phyloP scores from a whole-genome alignment of 2,888 invertebrate genomes.

The Andricus quercusramuli region DNA sequence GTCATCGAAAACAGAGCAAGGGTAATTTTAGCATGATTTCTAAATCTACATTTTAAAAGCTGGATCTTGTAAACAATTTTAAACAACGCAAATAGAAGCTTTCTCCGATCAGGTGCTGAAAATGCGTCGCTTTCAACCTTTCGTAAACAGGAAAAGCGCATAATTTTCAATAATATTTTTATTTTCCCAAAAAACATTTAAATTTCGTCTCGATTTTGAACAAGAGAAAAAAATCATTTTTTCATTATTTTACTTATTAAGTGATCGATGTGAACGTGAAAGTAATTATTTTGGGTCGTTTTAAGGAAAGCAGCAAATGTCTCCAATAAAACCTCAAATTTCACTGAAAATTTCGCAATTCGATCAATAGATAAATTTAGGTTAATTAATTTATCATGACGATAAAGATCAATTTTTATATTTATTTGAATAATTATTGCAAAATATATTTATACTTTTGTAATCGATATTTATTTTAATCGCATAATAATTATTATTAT shows the following conservation, averaged over 20 bases:
- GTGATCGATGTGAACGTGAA: neutral
- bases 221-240: neutral
- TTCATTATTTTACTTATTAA: neutral
- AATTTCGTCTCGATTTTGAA: neutral
- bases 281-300: constrained; percentile 24
- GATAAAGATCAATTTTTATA: neutral
- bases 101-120: constrained; percentile 9
- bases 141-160: constrained; percentile 34
- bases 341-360: neutral
- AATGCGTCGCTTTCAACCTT: constrained; percentile 10
- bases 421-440: neutral
- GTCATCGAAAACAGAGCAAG: neutral
- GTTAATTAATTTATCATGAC: neutral
- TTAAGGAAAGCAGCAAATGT: neutral
- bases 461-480: neutral
- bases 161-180: constrained; percentile 23
- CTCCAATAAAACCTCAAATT: neutral
- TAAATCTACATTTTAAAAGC: neutral
- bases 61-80: constrained; percentile 4
- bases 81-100: constrained; percentile 10
- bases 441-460: neutral
- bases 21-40: neutral
- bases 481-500: neutral
- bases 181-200: neutral
- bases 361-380: neutral